phyloP scores from a whole-genome alignment of 2,113 vertebrate species.

The Mormyrus iriodes region DNA sequence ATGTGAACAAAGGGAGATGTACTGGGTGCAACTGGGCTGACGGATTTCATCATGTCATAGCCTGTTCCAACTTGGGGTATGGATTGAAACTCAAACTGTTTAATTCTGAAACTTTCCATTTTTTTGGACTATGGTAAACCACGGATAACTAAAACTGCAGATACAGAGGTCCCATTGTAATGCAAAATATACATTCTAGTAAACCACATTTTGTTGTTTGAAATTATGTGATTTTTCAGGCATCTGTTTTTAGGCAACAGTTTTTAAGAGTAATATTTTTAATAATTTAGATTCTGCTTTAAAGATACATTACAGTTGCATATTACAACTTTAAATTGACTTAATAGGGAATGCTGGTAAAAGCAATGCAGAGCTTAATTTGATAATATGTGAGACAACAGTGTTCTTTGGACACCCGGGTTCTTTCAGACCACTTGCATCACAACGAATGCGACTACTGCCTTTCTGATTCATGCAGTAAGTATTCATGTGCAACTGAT shows the following conservation, averaged over 20 bases:
- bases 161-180: not conserved
- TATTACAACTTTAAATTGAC: not conserved
- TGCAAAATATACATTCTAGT: not conserved
- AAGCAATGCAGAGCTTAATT: not conserved
- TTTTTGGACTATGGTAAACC: not conserved
- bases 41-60: not conserved
- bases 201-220: not conserved
- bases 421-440: not conserved
- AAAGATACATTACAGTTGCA: not conserved
- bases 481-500: slow-evolving; percentile 10
- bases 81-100: not conserved
- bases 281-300: not conserved
- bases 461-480: slow-evolving; percentile 46
- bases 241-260: not conserved
- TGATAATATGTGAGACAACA: not conserved
- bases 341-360: not conserved
- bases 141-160: not conserved
- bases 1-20: not conserved
- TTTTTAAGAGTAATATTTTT: not conserved
- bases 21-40: not conserved
- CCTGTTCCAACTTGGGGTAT: not conserved
- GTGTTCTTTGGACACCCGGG: not conserved
- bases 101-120: not conserved
- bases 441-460: not conserved
- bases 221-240: not conserved